These are phyloP conservation scores for Drosophila percnosoma DNA, from an alignment of 2,888 invertebrate species.

Conservation along the genomic window DNA sequence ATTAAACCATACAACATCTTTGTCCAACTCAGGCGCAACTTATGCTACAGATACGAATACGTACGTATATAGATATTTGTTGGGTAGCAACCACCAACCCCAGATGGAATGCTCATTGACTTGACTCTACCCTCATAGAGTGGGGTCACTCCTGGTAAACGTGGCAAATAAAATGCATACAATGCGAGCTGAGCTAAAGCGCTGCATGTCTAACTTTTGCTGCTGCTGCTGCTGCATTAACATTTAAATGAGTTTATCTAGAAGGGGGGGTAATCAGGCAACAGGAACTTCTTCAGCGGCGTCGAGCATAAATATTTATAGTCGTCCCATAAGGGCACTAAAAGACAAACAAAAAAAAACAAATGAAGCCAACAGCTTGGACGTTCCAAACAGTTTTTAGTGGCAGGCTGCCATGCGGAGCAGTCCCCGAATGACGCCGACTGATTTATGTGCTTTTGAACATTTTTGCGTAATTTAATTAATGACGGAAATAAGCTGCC, in stretches of 20 bases:
- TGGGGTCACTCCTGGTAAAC: background rate
- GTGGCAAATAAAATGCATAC: conserved; percentile 69
- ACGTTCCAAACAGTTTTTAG: conserved; percentile 38
- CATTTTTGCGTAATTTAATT: conserved; percentile 80
- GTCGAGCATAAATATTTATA: conserved; percentile 70
- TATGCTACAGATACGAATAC: conserved; percentile 19
- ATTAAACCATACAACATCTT: conserved; percentile 66
- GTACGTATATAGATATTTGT: conserved; percentile 10
- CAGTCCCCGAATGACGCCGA: conserved; percentile 65
- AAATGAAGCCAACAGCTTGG: conserved; percentile 35
- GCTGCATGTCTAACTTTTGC: conserved; percentile 48
- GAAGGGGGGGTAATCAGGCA: conserved; percentile 8
- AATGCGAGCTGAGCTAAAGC: conserved; percentile 41
- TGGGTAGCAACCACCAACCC: conserved; percentile 19
- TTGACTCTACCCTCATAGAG: conserved; percentile 3
- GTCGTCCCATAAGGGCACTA: conserved; percentile 68
- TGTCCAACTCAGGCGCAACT: conserved; percentile 22
- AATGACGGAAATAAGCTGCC: conserved; percentile 77
- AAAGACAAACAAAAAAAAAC: conserved; percentile 36
- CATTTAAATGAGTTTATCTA: conserved; percentile 81
- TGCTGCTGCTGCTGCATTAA: conserved; percentile 65
- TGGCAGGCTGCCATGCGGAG: conserved; percentile 20
- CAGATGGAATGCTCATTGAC: conserved; percentile 38
- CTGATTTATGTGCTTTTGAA: conserved; percentile 82
- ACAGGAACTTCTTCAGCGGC: conserved; percentile 20